A percentile compares a stretch with the other conserved stretches of the same genome.
Conservation (phyloP, 2,113 vertebrate genomes). For the Nibea albiflora region DNA sequence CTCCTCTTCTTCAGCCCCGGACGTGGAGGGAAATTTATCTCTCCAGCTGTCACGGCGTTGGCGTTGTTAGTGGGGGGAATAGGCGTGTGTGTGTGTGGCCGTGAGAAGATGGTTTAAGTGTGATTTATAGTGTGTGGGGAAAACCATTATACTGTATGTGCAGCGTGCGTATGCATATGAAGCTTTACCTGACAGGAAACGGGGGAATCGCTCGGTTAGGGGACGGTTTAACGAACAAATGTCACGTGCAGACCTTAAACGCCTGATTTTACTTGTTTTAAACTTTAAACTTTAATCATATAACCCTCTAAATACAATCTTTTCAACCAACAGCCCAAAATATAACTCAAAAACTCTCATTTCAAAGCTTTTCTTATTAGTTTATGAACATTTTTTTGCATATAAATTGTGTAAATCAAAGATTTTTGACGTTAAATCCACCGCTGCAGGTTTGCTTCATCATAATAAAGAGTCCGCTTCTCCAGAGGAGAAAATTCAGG, state of each 20-base stretch:
- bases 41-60: slow-evolving; percentile 35
- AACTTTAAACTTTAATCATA: background rate
- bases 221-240: background rate
- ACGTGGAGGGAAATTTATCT: slow-evolving; percentile 28
- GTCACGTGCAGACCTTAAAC: background rate
- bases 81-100: background rate
- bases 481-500: background rate
- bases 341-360: no score
- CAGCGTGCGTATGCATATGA: background rate
- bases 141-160: background rate
- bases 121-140: background rate
- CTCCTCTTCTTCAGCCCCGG: background rate
- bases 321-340: background rate
- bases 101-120: background rate
- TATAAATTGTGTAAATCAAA: background rate
- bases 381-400: background rate
- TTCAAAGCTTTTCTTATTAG: background rate
- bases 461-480: no score
- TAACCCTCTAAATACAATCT: background rate
- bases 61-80: slow-evolving; percentile 14
- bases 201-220: background rate
- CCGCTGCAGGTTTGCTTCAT: background rate
- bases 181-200: background rate
- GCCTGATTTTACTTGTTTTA: background rate
- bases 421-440: background rate